phyloP scores from a whole-genome alignment of 2,113 vertebrate genomes.

The Amphiprion percula region DNA sequence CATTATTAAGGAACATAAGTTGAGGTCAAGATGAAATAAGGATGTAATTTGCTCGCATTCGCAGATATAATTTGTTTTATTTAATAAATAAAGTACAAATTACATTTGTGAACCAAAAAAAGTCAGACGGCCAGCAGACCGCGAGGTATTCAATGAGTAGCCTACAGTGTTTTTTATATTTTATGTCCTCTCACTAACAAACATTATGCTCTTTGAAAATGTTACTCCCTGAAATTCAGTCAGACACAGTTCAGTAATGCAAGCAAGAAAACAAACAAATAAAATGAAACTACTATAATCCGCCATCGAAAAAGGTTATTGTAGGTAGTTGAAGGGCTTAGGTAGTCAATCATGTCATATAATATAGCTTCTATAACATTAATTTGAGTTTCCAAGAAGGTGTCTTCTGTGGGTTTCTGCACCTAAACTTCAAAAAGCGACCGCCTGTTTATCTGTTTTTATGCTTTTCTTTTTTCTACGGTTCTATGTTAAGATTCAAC shows the following conservation, averaged over 20 bases:
- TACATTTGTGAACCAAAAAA: slow-evolving; percentile 89
- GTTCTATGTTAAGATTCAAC: slow-evolving; percentile 69
- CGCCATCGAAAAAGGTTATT: slow-evolving; percentile 54
- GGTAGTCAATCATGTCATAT: slow-evolving; percentile 79
- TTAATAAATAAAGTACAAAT: slow-evolving; percentile 98
- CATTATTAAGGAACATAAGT: neutral
- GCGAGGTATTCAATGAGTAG: slow-evolving; percentile 96
- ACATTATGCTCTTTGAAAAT: slow-evolving; percentile 66
- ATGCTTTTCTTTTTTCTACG: slow-evolving; percentile 16
- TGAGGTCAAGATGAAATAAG: slow-evolving; percentile 20
- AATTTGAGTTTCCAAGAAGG: slow-evolving; percentile 63
- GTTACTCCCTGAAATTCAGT: slow-evolving; percentile 78
- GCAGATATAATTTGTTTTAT: slow-evolving; percentile 85
- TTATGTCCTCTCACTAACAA: slow-evolving; percentile 68
- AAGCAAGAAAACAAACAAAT: slow-evolving; percentile 36
- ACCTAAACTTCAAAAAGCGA: slow-evolving; percentile 56
- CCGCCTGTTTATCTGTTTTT: slow-evolving; percentile 6
- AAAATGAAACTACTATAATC: slow-evolving; percentile 37
- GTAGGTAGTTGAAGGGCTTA: slow-evolving; percentile 84
- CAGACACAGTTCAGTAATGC: slow-evolving; percentile 60
- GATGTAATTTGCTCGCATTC: slow-evolving; percentile 48
- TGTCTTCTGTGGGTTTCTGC: slow-evolving; percentile 52
- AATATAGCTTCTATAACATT: slow-evolving; percentile 62
- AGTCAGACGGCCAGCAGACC: slow-evolving; percentile 90
- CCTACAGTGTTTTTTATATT: slow-evolving; percentile 81